Percentiles rank a stretch among this genome's conserved stretches.
Evolutionary conservation across 1,140 invertebrate species (phyloP).

Genomic region (Lepidurus arcticus): DNA sequence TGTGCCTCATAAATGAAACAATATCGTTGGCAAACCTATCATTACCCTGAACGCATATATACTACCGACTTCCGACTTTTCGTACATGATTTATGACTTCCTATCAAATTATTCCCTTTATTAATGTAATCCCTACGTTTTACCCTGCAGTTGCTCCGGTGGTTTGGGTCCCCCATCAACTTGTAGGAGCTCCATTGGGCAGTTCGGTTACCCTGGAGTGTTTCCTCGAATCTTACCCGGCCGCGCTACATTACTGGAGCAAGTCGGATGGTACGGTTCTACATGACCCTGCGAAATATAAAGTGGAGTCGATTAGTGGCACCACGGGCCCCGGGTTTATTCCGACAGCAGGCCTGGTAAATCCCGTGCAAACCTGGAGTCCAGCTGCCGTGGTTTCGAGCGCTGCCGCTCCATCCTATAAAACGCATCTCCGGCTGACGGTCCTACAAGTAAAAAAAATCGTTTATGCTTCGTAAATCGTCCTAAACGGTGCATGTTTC

Average conservation of each 20-base stretch:
- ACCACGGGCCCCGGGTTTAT: neutral
- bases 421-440: neutral
- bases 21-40: constrained; percentile 16
- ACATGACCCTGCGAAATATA: constrained; percentile 74
- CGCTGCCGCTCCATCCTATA: constrained; percentile 4
- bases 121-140: neutral
- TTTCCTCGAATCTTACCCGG: constrained; percentile 82
- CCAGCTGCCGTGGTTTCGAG: neutral
- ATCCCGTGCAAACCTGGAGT: neutral
- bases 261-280: constrained; percentile 80
- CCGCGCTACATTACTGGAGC: constrained; percentile 86
- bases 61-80: neutral
- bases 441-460: neutral
- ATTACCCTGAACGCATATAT: neutral
- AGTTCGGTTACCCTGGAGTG: constrained; percentile 79
- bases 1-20: constrained; percentile 19
- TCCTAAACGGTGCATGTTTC: neutral
- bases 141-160: constrained; percentile 73
- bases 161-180: constrained; percentile 82
- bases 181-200: constrained; percentile 72
- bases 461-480: neutral
- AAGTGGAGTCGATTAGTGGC: constrained; percentile 48
- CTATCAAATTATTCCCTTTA: neutral
- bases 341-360: neutral
- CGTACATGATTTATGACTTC: constrained; percentile 15